Evolutionary conservation across 2,888 invertebrate genomes (phyloP).

Genomic region (Mythimna pallens): DNA sequence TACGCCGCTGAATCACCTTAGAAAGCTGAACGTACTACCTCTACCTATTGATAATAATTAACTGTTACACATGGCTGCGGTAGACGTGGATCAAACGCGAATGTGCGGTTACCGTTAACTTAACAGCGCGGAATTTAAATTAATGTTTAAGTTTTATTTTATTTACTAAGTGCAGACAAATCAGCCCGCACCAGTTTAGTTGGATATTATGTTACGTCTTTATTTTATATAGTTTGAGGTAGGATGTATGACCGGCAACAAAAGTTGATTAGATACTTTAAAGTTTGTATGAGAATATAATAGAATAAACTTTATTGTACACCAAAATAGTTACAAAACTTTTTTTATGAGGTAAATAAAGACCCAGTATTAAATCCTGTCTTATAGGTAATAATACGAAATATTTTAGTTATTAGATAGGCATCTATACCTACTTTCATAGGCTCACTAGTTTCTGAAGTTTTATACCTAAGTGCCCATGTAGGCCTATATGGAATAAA

Average conservation of each 20-base stretch:
- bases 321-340: too few relatives aligned
- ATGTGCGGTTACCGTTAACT: constrained; percentile 84
- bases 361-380: background rate
- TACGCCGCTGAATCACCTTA: constrained; percentile 86
- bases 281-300: background rate
- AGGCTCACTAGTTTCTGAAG: too few relatives aligned
- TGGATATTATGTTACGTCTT: background rate
- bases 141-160: constrained; percentile 17
- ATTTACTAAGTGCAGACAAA: constrained; percentile 1
- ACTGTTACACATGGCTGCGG: constrained; percentile 87
- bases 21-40: constrained; percentile 84
- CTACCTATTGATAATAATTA: constrained; percentile 84
- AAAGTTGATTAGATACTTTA: background rate
- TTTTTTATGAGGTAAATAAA: background rate
- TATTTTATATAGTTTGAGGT: background rate
- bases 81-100: constrained; percentile 83
- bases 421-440: background rate
- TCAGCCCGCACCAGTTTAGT: background rate
- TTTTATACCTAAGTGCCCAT: too few relatives aligned
- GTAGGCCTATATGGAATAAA: too few relatives aligned
- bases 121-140: constrained; percentile 81
- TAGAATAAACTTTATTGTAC: too few relatives aligned
- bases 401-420: background rate
- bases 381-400: background rate
- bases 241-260: background rate